A percentile compares a stretch with the other conserved stretches of the same genome.
Conservation (phyloP, 2,888 invertebrate species). For the Choreutis nemorana region DNA sequence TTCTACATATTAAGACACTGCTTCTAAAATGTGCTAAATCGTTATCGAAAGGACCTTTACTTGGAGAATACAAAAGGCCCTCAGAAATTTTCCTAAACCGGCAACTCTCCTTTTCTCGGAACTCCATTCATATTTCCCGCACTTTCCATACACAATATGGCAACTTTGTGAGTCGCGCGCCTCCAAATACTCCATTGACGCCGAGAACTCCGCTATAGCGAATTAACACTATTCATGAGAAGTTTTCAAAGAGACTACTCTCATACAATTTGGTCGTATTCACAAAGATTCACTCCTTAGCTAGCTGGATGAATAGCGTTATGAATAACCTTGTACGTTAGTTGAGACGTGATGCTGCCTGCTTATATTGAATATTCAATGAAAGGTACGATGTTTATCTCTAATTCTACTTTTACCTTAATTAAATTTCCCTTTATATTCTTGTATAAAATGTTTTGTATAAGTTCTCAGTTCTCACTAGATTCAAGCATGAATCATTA, state of each 20-base stretch:
- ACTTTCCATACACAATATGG: conserved; percentile 61
- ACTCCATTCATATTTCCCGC: conserved; percentile 55
- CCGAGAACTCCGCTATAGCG: conserved; percentile 63
- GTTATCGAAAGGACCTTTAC: too few species aligned
- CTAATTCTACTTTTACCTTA: too few species aligned
- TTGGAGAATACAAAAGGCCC: too few species aligned
- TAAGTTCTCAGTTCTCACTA: too few species aligned
- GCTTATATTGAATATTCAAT: conserved; percentile 12
- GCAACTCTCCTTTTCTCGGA: conserved; percentile 34
- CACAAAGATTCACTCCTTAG: conserved; percentile 64
- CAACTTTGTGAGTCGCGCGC: conserved; percentile 44
- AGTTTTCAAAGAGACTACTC: conserved; percentile 65
- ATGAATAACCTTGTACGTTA: conserved; percentile 50
- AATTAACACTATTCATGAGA: conserved; percentile 65
- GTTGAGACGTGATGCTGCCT: conserved; percentile 26
- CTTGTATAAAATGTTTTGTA: too few species aligned
- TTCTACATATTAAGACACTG: too few species aligned
- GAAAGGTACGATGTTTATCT: too few species aligned
- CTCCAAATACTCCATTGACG: conserved; percentile 63
- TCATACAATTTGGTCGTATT: conserved; percentile 67
- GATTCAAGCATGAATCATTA: too few species aligned
- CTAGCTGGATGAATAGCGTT: conserved; percentile 53
- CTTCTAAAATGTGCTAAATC: too few species aligned
- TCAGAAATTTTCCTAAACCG: conserved; percentile 46
- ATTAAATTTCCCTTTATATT: too few species aligned